Percentiles rank a stretch among this genome's conserved stretches.
These are phyloP conservation scores for Aphelinus certus DNA, from an alignment of 1,140 invertebrate genomes.

Conservation along the genomic window DNA sequence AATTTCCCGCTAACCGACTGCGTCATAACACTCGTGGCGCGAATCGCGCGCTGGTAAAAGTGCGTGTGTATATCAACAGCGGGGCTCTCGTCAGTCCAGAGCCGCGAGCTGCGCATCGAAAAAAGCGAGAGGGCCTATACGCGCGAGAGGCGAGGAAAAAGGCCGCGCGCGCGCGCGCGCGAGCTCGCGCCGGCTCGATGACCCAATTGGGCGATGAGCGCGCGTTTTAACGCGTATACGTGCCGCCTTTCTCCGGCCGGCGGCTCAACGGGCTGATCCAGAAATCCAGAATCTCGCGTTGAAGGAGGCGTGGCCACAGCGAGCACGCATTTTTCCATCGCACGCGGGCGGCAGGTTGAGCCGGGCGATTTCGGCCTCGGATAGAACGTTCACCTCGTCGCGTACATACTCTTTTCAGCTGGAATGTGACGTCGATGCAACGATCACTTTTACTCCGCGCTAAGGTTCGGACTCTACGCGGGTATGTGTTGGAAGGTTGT, in stretches of 20 bases:
- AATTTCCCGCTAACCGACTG: background rate
- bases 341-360: background rate
- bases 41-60: constrained; percentile 5
- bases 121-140: constrained; percentile 27
- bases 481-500: too few relatives aligned
- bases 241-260: constrained; percentile 57
- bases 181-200: constrained; percentile 40
- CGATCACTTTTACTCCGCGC: background rate
- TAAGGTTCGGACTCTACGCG: too few relatives aligned
- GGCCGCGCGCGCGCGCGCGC: constrained; percentile 31
- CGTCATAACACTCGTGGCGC: background rate
- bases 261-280: constrained; percentile 31
- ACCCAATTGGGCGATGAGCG: constrained; percentile 53
- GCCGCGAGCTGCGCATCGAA: background rate
- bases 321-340: constrained; percentile 1
- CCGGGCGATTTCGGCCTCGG: too few relatives aligned
- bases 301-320: background rate
- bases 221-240: constrained; percentile 29
- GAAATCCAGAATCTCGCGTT: constrained; percentile 31
- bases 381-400: too few relatives aligned
- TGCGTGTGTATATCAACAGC: background rate
- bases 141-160: constrained; percentile 28
- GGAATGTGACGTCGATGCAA: background rate
- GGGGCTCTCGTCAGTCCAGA: too few relatives aligned
- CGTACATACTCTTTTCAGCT: too few relatives aligned